phyloP scores from a whole-genome alignment of 2,888 invertebrate genomes.

The Lobophora halterata region DNA sequence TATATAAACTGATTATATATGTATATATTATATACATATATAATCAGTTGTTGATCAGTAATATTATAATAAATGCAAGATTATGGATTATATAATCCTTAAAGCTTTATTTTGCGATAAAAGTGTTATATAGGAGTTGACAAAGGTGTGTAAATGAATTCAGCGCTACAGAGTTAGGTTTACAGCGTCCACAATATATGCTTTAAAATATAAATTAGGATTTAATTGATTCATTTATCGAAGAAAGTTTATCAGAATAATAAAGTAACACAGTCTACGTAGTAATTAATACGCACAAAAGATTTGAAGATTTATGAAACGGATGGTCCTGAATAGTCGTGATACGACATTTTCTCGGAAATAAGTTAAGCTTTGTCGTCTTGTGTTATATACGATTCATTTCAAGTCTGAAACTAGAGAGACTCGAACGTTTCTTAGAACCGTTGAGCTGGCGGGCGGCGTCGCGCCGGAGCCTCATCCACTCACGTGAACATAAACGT shows the following conservation, averaged over 20 bases:
- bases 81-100: no score
- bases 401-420: conserved; percentile 75
- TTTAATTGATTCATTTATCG: neutral
- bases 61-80: no score
- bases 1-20: no score
- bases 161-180: no score
- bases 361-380: conserved; percentile 43
- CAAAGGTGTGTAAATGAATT: no score
- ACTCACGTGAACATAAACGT: conserved; percentile 79
- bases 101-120: no score
- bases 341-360: conserved; percentile 43
- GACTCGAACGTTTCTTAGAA: conserved; percentile 74
- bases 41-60: no score
- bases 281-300: conserved; percentile 7
- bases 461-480: conserved; percentile 76
- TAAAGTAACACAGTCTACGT: neutral
- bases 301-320: conserved; percentile 11
- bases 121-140: no score
- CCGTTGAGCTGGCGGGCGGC: conserved; percentile 75
- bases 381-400: conserved; percentile 65
- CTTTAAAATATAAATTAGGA: no score
- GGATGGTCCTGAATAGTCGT: conserved; percentile 33
- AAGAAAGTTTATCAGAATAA: neutral
- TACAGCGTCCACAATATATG: no score
- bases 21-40: no score